Conservation (phyloP, 1,140 invertebrate genomes). For the Metopolophium dirhodum region DNA sequence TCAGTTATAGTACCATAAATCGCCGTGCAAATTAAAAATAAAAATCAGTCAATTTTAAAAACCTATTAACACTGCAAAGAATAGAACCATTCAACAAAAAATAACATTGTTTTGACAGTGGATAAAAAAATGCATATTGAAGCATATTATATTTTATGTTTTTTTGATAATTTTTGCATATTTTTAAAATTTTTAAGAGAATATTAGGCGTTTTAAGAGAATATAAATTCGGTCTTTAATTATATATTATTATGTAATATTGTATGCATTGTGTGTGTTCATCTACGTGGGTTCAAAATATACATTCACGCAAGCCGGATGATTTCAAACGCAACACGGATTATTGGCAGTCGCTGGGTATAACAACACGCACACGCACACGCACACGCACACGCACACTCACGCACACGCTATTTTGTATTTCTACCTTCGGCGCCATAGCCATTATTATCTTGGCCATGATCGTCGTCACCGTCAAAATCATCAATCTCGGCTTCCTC, state of each 20-base stretch:
- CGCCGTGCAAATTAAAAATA: too few relatives aligned
- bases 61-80: too few relatives aligned
- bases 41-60: too few relatives aligned
- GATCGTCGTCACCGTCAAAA: slow-evolving; percentile 63
- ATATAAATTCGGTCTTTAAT: too few relatives aligned
- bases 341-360: slow-evolving; percentile 1
- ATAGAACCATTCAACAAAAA: too few relatives aligned
- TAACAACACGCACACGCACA: not conserved
- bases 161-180: too few relatives aligned
- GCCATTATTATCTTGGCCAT: slow-evolving; percentile 16
- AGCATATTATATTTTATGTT: too few relatives aligned
- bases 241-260: not conserved
- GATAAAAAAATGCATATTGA: too few relatives aligned
- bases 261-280: not conserved
- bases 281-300: slow-evolving; percentile 40
- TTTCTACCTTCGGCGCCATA: slow-evolving; percentile 46
- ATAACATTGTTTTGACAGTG: too few relatives aligned
- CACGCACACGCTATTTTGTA: not conserved
- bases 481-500: slow-evolving; percentile 64
- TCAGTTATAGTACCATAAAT: too few relatives aligned
- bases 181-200: too few relatives aligned
- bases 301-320: slow-evolving; percentile 46
- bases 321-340: slow-evolving; percentile 34
- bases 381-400: not conserved
- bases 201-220: too few relatives aligned